phyloP scores from a whole-genome alignment of 1,140 invertebrate genomes.

The Epicauta chinensis region DNA sequence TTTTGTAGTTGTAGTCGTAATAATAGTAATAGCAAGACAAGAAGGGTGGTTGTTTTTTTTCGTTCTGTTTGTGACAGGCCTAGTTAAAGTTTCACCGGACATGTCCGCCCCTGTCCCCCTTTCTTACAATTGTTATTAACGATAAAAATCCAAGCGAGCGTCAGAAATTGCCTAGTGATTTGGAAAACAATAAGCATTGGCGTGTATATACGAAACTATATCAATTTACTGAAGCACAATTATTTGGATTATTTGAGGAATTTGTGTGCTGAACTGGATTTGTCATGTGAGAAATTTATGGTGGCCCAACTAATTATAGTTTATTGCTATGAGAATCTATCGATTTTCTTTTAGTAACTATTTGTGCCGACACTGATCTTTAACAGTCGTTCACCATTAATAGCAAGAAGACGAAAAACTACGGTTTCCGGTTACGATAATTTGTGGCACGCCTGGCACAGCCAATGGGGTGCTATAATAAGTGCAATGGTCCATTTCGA shows the following conservation, averaged over 20 bases:
- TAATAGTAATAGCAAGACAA: no score
- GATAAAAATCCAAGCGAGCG: constrained; percentile 17
- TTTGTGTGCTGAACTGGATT: no score
- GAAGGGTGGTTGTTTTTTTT: no score
- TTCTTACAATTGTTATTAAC: constrained; percentile 11
- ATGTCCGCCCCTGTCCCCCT: not conserved
- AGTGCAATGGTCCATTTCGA: constrained; percentile 41
- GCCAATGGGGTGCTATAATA: constrained; percentile 41
- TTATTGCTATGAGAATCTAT: no score
- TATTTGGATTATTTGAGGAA: no score
- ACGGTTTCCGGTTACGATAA: constrained; percentile 22
- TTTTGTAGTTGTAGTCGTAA: no score
- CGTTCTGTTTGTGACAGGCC: constrained; percentile 9
- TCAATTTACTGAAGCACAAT: constrained; percentile 9
- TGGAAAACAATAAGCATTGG: constrained; percentile 16
- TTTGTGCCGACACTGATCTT: no score
- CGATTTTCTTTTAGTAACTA: no score
- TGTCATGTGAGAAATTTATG: no score
- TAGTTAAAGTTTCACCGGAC: not conserved
- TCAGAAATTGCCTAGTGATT: constrained; percentile 23
- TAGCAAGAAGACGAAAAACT: no score
- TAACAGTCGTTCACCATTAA: no score
- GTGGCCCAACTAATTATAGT: constrained; percentile 12
- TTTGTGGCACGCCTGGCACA: constrained; percentile 28
- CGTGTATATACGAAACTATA: constrained; percentile 4